These are phyloP conservation scores for Conger conger DNA, from an alignment of 2,113 vertebrate genomes.

Conservation along the genomic window DNA sequence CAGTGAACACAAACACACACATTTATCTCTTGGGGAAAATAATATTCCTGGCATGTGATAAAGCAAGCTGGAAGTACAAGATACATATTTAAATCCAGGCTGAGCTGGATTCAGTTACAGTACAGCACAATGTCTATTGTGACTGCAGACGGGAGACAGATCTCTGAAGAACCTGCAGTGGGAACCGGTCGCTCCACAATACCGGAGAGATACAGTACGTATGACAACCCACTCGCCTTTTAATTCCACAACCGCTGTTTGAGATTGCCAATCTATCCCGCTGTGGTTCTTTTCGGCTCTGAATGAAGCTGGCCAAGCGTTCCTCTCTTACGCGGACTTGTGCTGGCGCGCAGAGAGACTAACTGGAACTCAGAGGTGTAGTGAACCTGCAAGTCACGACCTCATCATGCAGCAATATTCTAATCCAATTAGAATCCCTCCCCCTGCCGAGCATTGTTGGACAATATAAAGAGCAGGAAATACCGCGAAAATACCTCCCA, in stretches of 20 bases:
- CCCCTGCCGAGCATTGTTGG: background rate
- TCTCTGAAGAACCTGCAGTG: background rate
- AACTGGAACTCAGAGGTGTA: background rate
- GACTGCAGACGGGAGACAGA: background rate
- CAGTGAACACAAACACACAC: background rate
- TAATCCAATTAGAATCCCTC: background rate
- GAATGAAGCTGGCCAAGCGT: background rate
- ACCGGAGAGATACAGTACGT: conserved; percentile 16
- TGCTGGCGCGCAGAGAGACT: background rate
- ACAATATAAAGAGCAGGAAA: background rate
- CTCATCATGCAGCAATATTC: background rate
- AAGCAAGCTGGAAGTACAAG: conserved; percentile 26
- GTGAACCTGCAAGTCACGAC: background rate
- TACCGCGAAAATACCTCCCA: background rate
- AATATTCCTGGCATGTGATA: conserved; percentile 20
- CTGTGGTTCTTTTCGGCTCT: background rate
- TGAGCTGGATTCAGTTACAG: conserved; percentile 24
- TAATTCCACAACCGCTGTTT: background rate
- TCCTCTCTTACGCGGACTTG: background rate
- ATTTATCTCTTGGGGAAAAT: conserved; percentile 25
- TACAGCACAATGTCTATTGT: background rate
- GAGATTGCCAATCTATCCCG: background rate
- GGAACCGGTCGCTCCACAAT: conserved; percentile 15
- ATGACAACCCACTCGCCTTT: too few species aligned
- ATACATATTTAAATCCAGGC: conserved; percentile 40